Evolutionary conservation across 1,140 invertebrate genomes (phyloP).

Genomic region (Drosophila asahinai): DNA sequence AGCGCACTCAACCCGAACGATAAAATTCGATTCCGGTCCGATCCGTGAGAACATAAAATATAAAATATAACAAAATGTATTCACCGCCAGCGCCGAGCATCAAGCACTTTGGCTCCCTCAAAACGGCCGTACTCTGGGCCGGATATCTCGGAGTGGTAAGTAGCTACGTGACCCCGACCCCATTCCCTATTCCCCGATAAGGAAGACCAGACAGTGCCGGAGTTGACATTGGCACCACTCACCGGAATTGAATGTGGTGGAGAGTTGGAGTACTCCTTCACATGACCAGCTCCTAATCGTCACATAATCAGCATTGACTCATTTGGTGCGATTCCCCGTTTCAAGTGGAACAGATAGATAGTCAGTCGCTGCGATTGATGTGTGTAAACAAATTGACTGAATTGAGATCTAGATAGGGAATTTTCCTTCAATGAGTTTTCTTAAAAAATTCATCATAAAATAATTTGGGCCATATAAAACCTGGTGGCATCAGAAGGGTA

Average conservation of each 20-base stretch:
- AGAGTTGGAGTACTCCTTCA: conserved; percentile 5
- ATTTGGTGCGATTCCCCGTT: conserved; percentile 14
- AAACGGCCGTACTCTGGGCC: conserved; percentile 57
- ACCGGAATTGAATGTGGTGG: conserved; percentile 9
- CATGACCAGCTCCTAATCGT: conserved; percentile 6
- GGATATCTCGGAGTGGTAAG: conserved; percentile 73
- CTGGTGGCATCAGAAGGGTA: too few relatives aligned
- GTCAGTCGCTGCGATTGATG: conserved; percentile 4
- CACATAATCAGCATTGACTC: conserved; percentile 29
- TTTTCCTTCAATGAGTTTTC: too few relatives aligned
- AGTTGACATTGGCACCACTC: conserved; percentile 23
- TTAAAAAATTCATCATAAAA: too few relatives aligned
- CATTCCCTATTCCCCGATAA: conserved; percentile 35
- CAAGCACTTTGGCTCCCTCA: conserved; percentile 65
- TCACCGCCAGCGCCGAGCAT: conserved; percentile 32
- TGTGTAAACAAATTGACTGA: conserved; percentile 30
- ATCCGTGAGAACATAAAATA: conserved; percentile 33
- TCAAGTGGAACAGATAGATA: conserved; percentile 19
- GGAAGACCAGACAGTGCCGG: not conserved
- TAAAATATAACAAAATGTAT: conserved; percentile 52
- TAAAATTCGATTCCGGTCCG: conserved; percentile 18
- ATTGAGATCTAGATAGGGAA: not conserved
- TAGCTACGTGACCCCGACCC: conserved; percentile 49
- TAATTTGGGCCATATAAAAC: too few relatives aligned
- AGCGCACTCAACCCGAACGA: conserved; percentile 55